These are phyloP conservation scores for Hymenopus coronatus DNA, from an alignment of 2,888 invertebrate species.

Conservation along the genomic window DNA sequence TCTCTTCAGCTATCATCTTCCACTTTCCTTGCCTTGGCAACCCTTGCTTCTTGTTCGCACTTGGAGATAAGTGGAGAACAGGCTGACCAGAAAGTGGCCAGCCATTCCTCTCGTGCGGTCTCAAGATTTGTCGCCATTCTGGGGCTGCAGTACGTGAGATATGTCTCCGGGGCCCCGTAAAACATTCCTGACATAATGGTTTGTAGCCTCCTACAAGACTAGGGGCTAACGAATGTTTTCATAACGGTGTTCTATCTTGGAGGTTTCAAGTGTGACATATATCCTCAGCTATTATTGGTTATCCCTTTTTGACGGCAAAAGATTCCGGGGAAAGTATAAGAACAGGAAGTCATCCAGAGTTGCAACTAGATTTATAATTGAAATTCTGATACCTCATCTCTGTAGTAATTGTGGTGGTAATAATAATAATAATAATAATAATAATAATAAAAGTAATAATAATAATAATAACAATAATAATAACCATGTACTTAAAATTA, in stretches of 20 bases:
- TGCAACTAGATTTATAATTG: no score
- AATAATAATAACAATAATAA: no score
- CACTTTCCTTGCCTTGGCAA: background rate
- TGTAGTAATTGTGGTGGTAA: no score
- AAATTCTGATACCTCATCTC: no score
- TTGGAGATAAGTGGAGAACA: slow-evolving; percentile 28
- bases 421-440: no score
- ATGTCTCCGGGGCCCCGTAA: slow-evolving; percentile 21
- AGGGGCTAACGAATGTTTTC: background rate
- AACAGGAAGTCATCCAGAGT: no score
- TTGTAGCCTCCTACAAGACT: background rate
- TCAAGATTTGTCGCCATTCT: slow-evolving; percentile 27
- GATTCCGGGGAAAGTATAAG: no score
- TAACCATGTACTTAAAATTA: no score
- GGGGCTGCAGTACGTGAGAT: slow-evolving; percentile 13
- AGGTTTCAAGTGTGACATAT: background rate
- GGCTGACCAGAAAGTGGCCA: slow-evolving; percentile 28
- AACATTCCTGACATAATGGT: slow-evolving; percentile 1
- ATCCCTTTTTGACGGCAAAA: background rate
- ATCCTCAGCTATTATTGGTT: background rate
- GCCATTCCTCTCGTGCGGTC: slow-evolving; percentile 21
- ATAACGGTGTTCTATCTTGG: background rate
- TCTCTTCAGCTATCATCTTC: slow-evolving; percentile 29
- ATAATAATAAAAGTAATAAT: no score
- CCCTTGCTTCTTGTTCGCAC: slow-evolving; percentile 21